Conservation (phyloP, 2,888 invertebrate species). For the Muschampia plurimacula region DNA sequence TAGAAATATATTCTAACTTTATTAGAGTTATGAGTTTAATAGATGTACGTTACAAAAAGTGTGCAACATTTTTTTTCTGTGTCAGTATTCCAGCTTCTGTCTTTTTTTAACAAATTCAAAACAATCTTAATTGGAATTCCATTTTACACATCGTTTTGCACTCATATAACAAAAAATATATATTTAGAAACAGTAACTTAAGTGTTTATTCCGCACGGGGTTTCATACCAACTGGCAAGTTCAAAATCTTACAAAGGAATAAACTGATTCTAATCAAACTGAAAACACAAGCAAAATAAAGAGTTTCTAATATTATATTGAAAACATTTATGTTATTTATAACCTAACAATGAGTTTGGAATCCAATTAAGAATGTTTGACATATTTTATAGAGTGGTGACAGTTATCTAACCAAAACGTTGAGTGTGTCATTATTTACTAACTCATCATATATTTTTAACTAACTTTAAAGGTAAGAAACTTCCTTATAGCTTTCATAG, state of each 20-base stretch:
- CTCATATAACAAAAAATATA: background rate
- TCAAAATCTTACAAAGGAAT: too few relatives aligned
- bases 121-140: too few relatives aligned
- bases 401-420: background rate
- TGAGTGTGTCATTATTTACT: constrained; percentile 3
- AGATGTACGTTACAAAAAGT: background rate
- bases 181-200: background rate
- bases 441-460: constrained; percentile 2
- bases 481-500: background rate
- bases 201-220: too few relatives aligned
- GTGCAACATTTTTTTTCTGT: background rate
- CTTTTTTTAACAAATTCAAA: too few relatives aligned
- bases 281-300: too few relatives aligned
- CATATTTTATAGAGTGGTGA: background rate
- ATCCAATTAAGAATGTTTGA: background rate
- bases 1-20: background rate
- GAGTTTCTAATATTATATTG: too few relatives aligned
- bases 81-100: too few relatives aligned
- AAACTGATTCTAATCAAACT: too few relatives aligned
- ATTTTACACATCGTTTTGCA: background rate
- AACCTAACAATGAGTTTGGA: background rate
- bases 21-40: background rate
- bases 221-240: too few relatives aligned
- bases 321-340: background rate
- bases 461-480: constrained; percentile 1